Conservation (phyloP, 2,113 vertebrate species). For the Tricholaema leucomelas region DNA sequence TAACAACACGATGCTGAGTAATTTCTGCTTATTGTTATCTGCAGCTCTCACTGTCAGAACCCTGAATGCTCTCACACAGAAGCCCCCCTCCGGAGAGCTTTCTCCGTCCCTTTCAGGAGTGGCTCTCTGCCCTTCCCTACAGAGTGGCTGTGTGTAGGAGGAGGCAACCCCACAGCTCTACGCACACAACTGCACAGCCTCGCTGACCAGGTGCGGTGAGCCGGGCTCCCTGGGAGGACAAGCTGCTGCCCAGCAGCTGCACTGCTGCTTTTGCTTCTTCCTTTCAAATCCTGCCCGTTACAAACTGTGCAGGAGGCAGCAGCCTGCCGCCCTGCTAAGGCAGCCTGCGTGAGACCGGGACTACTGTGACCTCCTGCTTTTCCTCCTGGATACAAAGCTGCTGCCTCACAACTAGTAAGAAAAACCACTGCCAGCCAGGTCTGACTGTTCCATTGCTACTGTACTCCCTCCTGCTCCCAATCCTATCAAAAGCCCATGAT, state of each 20-base stretch:
- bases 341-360: rapidly evolving
- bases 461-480: not conserved
- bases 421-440: not conserved
- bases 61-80: not conserved
- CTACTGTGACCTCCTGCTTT: not conserved
- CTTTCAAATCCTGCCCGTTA: not conserved
- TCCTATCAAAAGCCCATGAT: not conserved
- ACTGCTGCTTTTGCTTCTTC: not conserved
- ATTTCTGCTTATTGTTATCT: not conserved
- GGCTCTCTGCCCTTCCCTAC: not conserved
- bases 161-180: not conserved
- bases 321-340: not conserved
- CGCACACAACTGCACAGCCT: rapidly evolving
- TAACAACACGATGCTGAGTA: conserved; percentile 6
- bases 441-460: not conserved
- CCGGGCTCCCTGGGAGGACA: not conserved
- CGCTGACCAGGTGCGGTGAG: not conserved
- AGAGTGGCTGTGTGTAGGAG: not conserved
- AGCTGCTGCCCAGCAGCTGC: not conserved
- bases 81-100: not conserved
- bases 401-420: not conserved
- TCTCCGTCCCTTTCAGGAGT: not conserved
- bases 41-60: not conserved
- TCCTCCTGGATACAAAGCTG: not conserved
- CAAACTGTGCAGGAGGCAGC: not conserved